A percentile compares a stretch with the other conserved stretches of the same genome.
These are phyloP conservation scores for Sphaerophoria rueppellii DNA, from an alignment of 2,888 invertebrate species.

Conservation along the genomic window DNA sequence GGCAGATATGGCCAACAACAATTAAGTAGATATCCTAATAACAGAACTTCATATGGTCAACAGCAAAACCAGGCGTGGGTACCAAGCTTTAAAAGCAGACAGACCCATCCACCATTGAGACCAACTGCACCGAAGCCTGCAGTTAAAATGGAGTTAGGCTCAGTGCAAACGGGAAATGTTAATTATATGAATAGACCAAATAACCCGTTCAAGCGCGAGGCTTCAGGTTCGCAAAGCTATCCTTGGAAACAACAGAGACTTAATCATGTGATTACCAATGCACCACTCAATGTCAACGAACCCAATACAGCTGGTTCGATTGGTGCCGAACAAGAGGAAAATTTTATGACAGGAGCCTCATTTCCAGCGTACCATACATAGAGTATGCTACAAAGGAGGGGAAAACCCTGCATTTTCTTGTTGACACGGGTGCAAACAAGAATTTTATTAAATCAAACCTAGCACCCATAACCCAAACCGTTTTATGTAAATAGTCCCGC, in stretches of 20 bases:
- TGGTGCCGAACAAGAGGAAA: constrained; percentile 4
- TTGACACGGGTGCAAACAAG: no score
- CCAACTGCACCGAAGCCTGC: constrained; percentile 20
- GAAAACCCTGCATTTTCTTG: constrained; percentile 16
- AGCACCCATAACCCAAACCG: constrained; percentile 13
- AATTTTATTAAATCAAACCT: constrained; percentile 22
- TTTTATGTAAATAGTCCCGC: constrained; percentile 25
- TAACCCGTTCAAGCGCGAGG: constrained; percentile 29
- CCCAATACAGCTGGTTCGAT: background rate
- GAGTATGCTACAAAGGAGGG: constrained; percentile 27
- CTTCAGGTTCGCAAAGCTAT: constrained; percentile 9
- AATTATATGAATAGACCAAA: constrained; percentile 17
- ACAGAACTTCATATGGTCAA: background rate
- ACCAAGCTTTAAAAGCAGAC: background rate
- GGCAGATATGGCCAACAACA: background rate
- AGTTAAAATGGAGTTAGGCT: constrained; percentile 29
- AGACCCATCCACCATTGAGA: constrained; percentile 7
- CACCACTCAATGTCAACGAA: background rate
- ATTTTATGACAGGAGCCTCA: constrained; percentile 32
- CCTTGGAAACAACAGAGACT: constrained; percentile 30
- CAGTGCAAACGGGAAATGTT: constrained; percentile 10
- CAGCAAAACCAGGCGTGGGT: background rate
- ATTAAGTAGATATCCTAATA: background rate
- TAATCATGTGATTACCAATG: background rate
- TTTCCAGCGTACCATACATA: constrained; percentile 36